These are phyloP conservation scores for Leptodactylus fuscus DNA, from an alignment of 2,113 vertebrate species.

Conservation along the genomic window DNA sequence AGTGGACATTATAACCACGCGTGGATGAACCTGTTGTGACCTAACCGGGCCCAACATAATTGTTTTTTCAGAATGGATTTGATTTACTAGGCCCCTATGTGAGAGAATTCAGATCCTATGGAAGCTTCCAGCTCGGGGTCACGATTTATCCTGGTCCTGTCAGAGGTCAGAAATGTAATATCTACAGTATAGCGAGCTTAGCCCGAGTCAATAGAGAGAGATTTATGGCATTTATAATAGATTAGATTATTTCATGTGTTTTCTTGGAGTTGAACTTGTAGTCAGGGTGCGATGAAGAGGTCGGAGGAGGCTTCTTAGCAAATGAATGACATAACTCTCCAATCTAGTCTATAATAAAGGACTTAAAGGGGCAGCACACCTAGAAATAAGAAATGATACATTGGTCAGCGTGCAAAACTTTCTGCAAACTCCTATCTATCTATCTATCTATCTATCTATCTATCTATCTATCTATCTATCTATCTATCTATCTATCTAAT, in stretches of 20 bases:
- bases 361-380: neutral
- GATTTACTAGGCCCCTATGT: constrained; percentile 48
- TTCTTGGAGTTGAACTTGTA: constrained; percentile 38
- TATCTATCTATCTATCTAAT: too few species aligned
- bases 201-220: constrained; percentile 52
- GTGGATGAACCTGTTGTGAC: constrained; percentile 46
- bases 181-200: constrained; percentile 53
- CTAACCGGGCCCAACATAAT: constrained; percentile 38
- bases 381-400: too few species aligned
- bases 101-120: constrained; percentile 43
- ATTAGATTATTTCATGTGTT: constrained; percentile 53
- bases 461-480: too few species aligned
- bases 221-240: constrained; percentile 51
- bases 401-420: neutral
- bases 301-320: constrained; percentile 27
- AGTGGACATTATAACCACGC: constrained; percentile 45
- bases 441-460: too few species aligned
- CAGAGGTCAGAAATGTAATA: constrained; percentile 58
- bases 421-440: neutral
- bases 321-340: constrained; percentile 47
- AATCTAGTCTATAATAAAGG: constrained; percentile 3
- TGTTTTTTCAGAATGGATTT: constrained; percentile 58
- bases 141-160: constrained; percentile 38
- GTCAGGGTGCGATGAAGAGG: constrained; percentile 31
- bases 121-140: constrained; percentile 19